A percentile compares a stretch with the other conserved stretches of the same genome.
These are phyloP conservation scores for Campylomormyrus tamandua DNA, from an alignment of 2,113 vertebrate genomes.

Conservation along the genomic window DNA sequence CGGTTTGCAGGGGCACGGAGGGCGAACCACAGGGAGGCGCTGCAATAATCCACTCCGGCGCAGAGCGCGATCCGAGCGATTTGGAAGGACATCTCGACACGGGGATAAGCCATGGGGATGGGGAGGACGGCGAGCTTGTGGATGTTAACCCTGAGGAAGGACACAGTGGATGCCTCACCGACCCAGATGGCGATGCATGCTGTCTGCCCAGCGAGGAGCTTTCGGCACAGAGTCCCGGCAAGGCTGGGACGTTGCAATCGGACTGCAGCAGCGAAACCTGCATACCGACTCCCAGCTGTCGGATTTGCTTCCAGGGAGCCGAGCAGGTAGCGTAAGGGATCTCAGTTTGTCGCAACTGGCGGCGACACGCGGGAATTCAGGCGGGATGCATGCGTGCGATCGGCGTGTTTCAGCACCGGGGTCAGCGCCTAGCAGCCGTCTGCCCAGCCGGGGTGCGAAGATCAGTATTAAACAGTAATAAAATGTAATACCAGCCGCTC, in stretches of 20 bases:
- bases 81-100: constrained; percentile 35
- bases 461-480: not conserved
- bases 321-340: constrained; percentile 68
- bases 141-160: constrained; percentile 26
- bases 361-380: not conserved
- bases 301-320: constrained; percentile 88
- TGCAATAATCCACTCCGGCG: constrained; percentile 37
- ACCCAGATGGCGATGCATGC: constrained; percentile 19
- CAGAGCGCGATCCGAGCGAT: constrained; percentile 29
- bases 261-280: constrained; percentile 68
- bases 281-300: constrained; percentile 76
- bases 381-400: not conserved
- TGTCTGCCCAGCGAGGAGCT: constrained; percentile 34
- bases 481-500: not conserved
- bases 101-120: constrained; percentile 26
- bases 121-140: constrained; percentile 14
- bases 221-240: constrained; percentile 36
- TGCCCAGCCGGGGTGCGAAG: not conserved
- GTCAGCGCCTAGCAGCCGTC: constrained; percentile 13
- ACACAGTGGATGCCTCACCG: constrained; percentile 23
- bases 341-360: not conserved
- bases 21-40: constrained; percentile 38
- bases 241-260: constrained; percentile 51
- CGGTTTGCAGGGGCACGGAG: constrained; percentile 27
- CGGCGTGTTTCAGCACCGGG: constrained; percentile 25